Evolutionary conservation across 2,113 vertebrate species (phyloP).

Genomic region (Cnemophilus loriae): DNA sequence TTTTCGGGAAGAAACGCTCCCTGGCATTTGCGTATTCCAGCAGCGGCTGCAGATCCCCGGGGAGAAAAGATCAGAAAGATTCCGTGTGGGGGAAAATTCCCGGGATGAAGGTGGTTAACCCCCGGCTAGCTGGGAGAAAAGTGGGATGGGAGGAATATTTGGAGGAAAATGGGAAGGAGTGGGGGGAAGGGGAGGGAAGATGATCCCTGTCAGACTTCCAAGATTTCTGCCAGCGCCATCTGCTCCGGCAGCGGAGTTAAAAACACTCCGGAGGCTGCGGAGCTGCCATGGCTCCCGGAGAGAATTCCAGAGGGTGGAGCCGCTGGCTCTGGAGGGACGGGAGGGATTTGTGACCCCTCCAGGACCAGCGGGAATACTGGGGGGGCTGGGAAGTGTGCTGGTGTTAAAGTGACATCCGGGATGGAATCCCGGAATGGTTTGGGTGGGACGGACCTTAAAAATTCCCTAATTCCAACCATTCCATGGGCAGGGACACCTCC

Average conservation of each 20-base stretch:
- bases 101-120: neutral
- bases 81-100: neutral
- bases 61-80: neutral
- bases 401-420: rapidly evolving
- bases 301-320: neutral
- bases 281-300: neutral
- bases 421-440: neutral
- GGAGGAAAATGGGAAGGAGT: neutral
- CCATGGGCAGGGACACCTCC: neutral
- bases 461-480: neutral
- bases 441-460: neutral
- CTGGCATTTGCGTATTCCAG: neutral
- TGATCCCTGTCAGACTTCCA: conserved; percentile 32
- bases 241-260: neutral
- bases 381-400: neutral
- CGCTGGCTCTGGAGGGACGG: rapidly evolving
- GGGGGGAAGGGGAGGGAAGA: neutral
- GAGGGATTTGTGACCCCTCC: rapidly evolving
- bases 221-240: neutral
- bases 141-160: neutral
- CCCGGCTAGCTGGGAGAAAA: neutral
- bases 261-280: neutral
- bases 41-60: neutral
- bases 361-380: rapidly evolving
- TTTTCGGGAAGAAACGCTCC: neutral